Evolutionary conservation across 2,113 vertebrate species (phyloP), one percentile per base, ranked within the genome.

Genomic region (Orientallactaga bullata): DNA sequence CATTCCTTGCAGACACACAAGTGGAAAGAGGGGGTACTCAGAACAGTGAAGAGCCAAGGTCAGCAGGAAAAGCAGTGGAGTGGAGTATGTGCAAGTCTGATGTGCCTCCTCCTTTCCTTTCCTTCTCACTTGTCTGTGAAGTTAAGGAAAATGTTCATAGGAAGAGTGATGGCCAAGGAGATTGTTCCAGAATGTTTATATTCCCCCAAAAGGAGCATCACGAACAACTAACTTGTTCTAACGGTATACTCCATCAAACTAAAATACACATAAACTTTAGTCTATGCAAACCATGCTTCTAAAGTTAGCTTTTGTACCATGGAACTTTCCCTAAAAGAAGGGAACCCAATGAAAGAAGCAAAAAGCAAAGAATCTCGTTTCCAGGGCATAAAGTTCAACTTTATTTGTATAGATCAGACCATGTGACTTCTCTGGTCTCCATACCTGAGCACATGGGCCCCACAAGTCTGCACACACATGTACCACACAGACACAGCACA

Each of bases 351-450:
- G 26, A 88, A 60, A 93, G n/a, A 93, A 7, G 35, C 5, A 23
- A 80, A 32, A 55, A 7, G 23, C 68, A 61, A 11, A 80, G 74
- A 74, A 95, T 88, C 85, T 89, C 69, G 55, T 89, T 94, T 90
- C 83, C 78, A 92, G 74, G 78, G 26, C 88, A 94, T 86, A 96
- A 97, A 95, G 85, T 86, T 79, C 35, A 32, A 91, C 87, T 86
- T 95, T 86, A 93, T 97, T 97, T 89, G 85, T 90, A 83, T 96
- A 96, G 92, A 96, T 6, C 7, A 16, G 55, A 16, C 7, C 55
- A 55, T 16, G 11, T 55, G 55, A 16, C 55, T 55, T 55, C 15
- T 55, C 55, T 55, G 55, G 55, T 16, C 55, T 55, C 12, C 55
- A 55, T 13, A 55, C 15, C 7, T 55, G 12, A 8, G 55, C 55